A percentile compares a stretch with the other conserved stretches of the same genome.
phyloP scores from a whole-genome alignment of 2,888 invertebrate species.

The Tiliacea citrago region DNA sequence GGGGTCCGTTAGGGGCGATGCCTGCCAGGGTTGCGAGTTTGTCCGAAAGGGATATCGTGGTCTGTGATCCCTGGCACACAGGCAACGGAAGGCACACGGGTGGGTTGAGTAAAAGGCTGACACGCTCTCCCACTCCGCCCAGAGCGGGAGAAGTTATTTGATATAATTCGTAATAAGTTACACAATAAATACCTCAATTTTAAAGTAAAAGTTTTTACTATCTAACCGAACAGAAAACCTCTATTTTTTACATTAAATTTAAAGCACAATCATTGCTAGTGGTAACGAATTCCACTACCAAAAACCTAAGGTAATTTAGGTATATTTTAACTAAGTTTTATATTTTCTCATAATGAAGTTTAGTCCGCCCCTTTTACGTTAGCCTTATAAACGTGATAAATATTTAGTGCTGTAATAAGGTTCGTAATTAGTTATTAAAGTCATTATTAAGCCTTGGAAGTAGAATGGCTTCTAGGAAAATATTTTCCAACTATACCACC shows the following conservation, averaged over 20 bases:
- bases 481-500: background rate
- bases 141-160: no score
- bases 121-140: no score
- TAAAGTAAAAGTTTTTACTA: no score
- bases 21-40: no score
- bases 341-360: constrained; percentile 44
- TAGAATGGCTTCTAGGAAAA: constrained; percentile 17
- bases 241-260: background rate
- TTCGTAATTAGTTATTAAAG: constrained; percentile 52
- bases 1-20: no score
- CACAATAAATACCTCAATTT: no score
- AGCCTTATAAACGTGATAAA: constrained; percentile 51
- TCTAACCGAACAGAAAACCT: no score
- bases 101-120: no score
- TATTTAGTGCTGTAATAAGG: constrained; percentile 50
- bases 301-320: constrained; percentile 8
- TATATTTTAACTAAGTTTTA: constrained; percentile 37
- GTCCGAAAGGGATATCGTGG: no score
- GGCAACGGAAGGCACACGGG: no score
- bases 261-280: constrained; percentile 25
- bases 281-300: constrained; percentile 30
- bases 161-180: no score
- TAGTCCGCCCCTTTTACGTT: constrained; percentile 34
- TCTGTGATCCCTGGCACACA: no score
- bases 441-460: constrained; percentile 41